phyloP scores from a whole-genome alignment of 1,140 invertebrate genomes.

The Drosophila persimilis region DNA sequence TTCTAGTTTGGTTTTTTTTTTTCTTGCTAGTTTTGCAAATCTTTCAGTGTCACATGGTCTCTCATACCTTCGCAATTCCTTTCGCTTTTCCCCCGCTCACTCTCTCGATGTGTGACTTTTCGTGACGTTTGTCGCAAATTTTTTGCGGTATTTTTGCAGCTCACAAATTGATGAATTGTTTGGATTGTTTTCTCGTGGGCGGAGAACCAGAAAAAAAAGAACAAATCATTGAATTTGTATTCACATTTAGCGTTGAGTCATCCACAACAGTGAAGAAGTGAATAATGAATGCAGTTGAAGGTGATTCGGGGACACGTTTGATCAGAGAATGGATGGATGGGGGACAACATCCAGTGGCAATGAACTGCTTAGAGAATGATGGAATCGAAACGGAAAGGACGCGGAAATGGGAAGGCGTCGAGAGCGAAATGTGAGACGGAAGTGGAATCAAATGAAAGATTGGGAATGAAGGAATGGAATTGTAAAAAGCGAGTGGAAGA shows the following conservation, averaged over 20 bases:
- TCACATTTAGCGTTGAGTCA: conserved; percentile 60
- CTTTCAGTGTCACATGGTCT: conserved; percentile 46
- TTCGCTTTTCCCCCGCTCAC: too few relatives aligned
- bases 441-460: neutral
- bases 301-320: conserved; percentile 26
- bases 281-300: conserved; percentile 54
- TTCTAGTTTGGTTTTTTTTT: conserved; percentile 36
- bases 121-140: conserved; percentile 65
- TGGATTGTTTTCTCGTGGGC: conserved; percentile 30
- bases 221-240: conserved; percentile 48
- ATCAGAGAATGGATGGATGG: neutral
- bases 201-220: conserved; percentile 10
- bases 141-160: conserved; percentile 19
- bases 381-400: neutral
- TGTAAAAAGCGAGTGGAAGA: neutral
- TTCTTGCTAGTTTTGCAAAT: conserved; percentile 4
- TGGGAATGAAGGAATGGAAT: conserved; percentile 17
- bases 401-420: neutral
- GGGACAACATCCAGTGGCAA: neutral
- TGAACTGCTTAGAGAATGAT: conserved; percentile 29
- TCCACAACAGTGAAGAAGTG: conserved; percentile 40
- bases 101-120: conserved; percentile 23
- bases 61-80: neutral
- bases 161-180: conserved; percentile 61
- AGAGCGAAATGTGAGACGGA: conserved; percentile 18